phyloP scores from a whole-genome alignment of 2,113 vertebrate genomes.

The Heliornis fulica region DNA sequence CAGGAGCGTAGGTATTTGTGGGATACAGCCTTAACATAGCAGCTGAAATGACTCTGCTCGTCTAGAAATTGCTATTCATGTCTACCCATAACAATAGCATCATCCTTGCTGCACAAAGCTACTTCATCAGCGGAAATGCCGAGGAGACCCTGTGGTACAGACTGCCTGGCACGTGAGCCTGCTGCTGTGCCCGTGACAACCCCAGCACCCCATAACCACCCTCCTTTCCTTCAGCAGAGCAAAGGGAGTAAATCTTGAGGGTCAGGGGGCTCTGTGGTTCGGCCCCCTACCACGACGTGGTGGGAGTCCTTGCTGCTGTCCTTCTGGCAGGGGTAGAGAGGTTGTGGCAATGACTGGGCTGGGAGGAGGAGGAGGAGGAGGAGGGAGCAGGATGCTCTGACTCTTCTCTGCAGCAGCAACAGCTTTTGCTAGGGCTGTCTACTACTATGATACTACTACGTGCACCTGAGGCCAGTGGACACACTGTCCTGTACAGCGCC shows the following conservation, averaged over 20 bases:
- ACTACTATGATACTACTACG: accelerated
- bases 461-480: not conserved
- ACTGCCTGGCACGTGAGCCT: not conserved
- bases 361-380: not conserved
- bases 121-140: not conserved
- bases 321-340: not conserved
- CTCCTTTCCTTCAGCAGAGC: not conserved
- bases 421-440: not conserved
- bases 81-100: not conserved
- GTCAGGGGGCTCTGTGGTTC: accelerated
- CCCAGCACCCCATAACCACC: not conserved
- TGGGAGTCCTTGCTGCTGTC: not conserved
- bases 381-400: not conserved
- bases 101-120: not conserved
- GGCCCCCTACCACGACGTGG: accelerated
- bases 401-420: not conserved
- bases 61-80: not conserved
- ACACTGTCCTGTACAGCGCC: not conserved
- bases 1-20: not conserved
- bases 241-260: not conserved
- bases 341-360: accelerated
- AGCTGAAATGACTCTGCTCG: not conserved
- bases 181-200: not conserved
- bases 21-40: not conserved
- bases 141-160: not conserved